A percentile compares a stretch with the other conserved stretches of the same genome.
phyloP scores from a whole-genome alignment of 2,888 invertebrate genomes.

The Steromphala cineraria region DNA sequence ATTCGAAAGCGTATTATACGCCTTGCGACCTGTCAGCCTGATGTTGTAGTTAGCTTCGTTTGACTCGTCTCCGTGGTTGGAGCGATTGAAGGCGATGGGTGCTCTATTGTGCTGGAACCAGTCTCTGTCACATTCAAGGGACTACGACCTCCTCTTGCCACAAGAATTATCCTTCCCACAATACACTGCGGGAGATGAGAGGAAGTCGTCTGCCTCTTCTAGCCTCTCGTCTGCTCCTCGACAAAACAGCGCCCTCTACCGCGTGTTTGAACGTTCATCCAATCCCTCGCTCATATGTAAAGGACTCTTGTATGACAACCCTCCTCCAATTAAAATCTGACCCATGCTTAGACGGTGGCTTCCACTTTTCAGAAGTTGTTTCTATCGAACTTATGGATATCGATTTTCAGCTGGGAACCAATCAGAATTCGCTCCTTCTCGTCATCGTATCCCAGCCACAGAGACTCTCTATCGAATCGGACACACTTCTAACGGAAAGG shows the following conservation, averaged over 20 bases:
- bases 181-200: neutral
- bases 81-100: neutral
- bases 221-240: neutral
- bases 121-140: neutral
- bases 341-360: neutral
- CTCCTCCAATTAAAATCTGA: constrained; percentile 3
- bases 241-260: neutral
- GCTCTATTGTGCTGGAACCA: neutral
- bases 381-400: neutral
- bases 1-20: neutral
- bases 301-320: neutral
- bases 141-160: neutral
- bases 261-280: constrained; percentile 10
- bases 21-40: neutral
- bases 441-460: neutral
- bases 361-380: neutral
- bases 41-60: neutral
- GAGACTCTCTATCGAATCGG: neutral
- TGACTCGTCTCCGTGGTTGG: neutral
- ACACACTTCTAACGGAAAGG: neutral
- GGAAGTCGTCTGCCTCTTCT: neutral
- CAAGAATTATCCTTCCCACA: neutral
- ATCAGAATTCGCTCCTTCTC: neutral
- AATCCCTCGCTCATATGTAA: neutral
- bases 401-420: neutral